Percentiles rank a stretch among this genome's conserved stretches.
These are phyloP conservation scores for Goniozus legneri DNA, from an alignment of 1,140 invertebrate genomes.

Conservation along the genomic window DNA sequence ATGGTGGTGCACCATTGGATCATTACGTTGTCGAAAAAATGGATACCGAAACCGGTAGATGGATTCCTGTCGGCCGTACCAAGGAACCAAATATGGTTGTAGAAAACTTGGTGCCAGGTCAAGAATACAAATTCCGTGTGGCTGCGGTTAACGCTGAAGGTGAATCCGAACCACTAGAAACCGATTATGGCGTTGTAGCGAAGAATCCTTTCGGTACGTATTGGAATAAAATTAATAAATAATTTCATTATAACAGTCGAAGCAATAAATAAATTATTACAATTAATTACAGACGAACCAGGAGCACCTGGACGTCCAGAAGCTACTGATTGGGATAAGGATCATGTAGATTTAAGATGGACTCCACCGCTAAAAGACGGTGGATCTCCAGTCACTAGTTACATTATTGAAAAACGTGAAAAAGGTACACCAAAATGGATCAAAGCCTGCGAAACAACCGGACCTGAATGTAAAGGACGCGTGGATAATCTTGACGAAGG, in stretches of 20 bases:
- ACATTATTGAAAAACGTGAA: constrained; percentile 91
- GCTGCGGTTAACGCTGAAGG: constrained; percentile 94
- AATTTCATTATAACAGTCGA: no score
- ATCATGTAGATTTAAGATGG: constrained; percentile 91
- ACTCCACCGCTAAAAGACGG: constrained; percentile 83
- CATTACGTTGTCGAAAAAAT: constrained; percentile 91
- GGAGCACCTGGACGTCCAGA: constrained; percentile 86
- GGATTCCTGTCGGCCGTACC: constrained; percentile 75
- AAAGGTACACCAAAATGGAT: constrained; percentile 81
- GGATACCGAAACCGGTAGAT: constrained; percentile 78
- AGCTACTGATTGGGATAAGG: constrained; percentile 90
- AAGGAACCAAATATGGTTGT: constrained; percentile 83
- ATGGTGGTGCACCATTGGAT: constrained; percentile 88
- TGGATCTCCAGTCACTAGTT: constrained; percentile 89
- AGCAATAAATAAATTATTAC: no score
- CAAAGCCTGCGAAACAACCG: constrained; percentile 75
- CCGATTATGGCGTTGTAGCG: constrained; percentile 85
- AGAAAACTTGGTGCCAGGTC: constrained; percentile 80
- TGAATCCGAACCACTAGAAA: constrained; percentile 87
- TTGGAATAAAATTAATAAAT: no score
- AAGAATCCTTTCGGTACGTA: constrained; percentile 93
- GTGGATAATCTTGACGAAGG: constrained; percentile 81
- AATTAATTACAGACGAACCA: constrained; percentile 70
- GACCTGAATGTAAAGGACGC: constrained; percentile 75
- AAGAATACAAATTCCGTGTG: constrained; percentile 97